Conservation (phyloP, 2,113 vertebrate genomes). For the Microtus ochrogaster region DNA sequence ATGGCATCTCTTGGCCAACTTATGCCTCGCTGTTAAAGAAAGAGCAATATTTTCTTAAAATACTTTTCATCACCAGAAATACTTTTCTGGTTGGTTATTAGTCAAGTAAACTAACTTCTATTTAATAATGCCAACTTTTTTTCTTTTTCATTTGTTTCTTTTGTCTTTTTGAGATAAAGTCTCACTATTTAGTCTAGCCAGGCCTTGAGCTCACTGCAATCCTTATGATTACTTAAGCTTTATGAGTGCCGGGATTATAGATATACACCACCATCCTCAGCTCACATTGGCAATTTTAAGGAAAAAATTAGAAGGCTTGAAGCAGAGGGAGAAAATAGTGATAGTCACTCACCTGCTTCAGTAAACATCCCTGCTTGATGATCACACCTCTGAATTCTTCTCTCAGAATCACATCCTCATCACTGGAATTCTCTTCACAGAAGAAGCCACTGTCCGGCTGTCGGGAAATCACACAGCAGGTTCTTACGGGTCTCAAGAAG, state of each 20-base stretch:
- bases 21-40: background rate
- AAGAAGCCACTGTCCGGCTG: slow-evolving; percentile 95
- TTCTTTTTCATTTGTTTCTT: background rate
- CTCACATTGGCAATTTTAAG: background rate
- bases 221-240: background rate
- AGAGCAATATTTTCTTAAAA: slow-evolving; percentile 38
- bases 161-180: background rate
- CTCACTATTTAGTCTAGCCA: background rate
- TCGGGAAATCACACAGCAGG: slow-evolving; percentile 53
- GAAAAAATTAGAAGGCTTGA: background rate
- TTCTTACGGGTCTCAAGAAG: background rate
- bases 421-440: slow-evolving; percentile 97
- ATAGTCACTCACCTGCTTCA: slow-evolving; percentile 93
- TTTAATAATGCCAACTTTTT: background rate
- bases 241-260: background rate
- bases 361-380: slow-evolving; percentile 96
- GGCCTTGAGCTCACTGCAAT: background rate
- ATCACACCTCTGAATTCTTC: slow-evolving; percentile 97
- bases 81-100: background rate
- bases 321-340: background rate
- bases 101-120: background rate
- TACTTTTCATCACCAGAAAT: background rate
- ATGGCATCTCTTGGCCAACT: background rate
- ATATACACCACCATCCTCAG: background rate
- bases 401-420: slow-evolving; percentile 94